Conservation (phyloP, 2,797 vertebrate species). For the Harpagifer antarcticus region DNA sequence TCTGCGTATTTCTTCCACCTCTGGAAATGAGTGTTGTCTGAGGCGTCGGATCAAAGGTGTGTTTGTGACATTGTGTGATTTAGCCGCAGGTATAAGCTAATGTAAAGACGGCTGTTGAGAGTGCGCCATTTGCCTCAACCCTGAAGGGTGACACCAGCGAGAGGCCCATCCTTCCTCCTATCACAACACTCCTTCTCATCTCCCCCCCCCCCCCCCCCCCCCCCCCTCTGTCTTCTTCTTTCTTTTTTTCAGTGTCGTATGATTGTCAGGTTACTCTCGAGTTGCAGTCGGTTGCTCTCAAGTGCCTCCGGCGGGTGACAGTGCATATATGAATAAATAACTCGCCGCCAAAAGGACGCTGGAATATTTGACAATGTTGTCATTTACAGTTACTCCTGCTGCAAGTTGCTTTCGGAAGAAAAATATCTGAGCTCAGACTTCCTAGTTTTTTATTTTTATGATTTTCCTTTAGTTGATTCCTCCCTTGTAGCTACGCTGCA, state of each 20-base stretch:
- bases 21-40: not conserved
- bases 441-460: slow-evolving; percentile 15
- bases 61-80: slow-evolving; percentile 32
- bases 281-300: slow-evolving; percentile 74
- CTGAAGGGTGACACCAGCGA: slow-evolving; percentile 27
- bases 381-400: slow-evolving; percentile 73
- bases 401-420: slow-evolving; percentile 39
- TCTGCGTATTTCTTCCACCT: too few relatives aligned
- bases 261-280: slow-evolving; percentile 76
- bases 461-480: slow-evolving; percentile 27
- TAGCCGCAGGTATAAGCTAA: slow-evolving; percentile 44
- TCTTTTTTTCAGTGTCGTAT: slow-evolving; percentile 51
- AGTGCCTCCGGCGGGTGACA: slow-evolving; percentile 74
- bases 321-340: slow-evolving; percentile 82
- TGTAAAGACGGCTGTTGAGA: not conserved
- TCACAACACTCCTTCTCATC: slow-evolving; percentile 43
- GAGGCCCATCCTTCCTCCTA: slow-evolving; percentile 17
- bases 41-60: slow-evolving; percentile 40
- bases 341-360: slow-evolving; percentile 66
- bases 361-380: slow-evolving; percentile 77
- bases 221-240: slow-evolving; percentile 48
- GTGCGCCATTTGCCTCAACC: slow-evolving; percentile 19
- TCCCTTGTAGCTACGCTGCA: slow-evolving; percentile 45
- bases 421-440: slow-evolving; percentile 36
- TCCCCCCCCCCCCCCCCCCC: slow-evolving; percentile 39